phyloP scores from a whole-genome alignment of 2,888 invertebrate species.

The Cinara cedri region DNA sequence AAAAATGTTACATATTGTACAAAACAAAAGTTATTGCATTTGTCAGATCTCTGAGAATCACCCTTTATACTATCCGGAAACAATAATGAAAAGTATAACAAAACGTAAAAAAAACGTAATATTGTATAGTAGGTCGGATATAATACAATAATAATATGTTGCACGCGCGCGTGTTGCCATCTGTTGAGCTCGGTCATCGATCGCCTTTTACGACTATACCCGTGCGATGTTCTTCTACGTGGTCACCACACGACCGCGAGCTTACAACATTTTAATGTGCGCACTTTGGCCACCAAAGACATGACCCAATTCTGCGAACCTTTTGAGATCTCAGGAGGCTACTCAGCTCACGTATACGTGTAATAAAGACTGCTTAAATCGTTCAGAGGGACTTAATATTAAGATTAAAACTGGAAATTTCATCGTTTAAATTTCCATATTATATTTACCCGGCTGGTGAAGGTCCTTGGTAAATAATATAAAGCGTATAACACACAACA shows the following conservation, averaged over 20 bases:
- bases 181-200: constrained; percentile 53
- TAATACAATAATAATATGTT: neutral
- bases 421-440: neutral
- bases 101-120: neutral
- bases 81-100: no score
- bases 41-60: no score
- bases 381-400: neutral
- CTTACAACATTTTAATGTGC: constrained; percentile 47
- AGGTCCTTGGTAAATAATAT: neutral
- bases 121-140: constrained; percentile 3
- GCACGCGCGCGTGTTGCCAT: constrained; percentile 19
- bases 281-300: constrained; percentile 25
- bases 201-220: constrained; percentile 42
- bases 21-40: no score
- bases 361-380: constrained; percentile 15
- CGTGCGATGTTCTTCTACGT: constrained; percentile 38
- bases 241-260: constrained; percentile 12
- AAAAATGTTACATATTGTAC: no score
- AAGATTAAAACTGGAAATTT: constrained; percentile 20
- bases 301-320: constrained; percentile 48
- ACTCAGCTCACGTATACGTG: neutral
- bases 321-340: neutral
- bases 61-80: no score
- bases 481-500: no score
- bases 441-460: no score